Evolutionary conservation across 2,113 vertebrate genomes (phyloP).

Genomic region (Pithys albifrons): DNA sequence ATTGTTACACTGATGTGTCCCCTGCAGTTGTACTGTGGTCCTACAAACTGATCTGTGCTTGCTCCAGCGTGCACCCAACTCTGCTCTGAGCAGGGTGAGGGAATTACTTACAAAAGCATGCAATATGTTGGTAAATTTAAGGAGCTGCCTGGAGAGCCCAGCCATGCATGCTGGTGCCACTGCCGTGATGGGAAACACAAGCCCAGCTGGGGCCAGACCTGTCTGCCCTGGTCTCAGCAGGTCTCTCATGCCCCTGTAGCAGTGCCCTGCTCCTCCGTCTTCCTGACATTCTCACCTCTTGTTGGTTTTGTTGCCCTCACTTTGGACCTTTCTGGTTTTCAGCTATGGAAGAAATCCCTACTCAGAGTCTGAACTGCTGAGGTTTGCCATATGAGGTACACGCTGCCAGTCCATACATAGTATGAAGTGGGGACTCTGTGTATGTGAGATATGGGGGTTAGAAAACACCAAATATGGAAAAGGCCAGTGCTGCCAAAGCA

Average conservation of each 20-base stretch:
- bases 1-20: not conserved
- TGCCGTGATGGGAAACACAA: not conserved
- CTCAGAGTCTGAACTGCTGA: not conserved
- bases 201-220: not conserved
- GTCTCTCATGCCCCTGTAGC: rapidly evolving
- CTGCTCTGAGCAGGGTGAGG: not conserved
- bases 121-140: not conserved
- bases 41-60: not conserved
- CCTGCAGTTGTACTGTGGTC: not conserved
- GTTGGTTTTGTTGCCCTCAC: not conserved
- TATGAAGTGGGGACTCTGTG: not conserved
- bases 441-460: rapidly evolving
- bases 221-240: not conserved
- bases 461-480: not conserved
- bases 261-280: not conserved
- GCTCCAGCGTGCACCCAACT: not conserved
- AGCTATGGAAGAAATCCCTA: not conserved
- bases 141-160: not conserved
- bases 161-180: rapidly evolving
- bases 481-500: not conserved
- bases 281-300: not conserved
- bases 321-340: not conserved
- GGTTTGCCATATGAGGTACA: not conserved
- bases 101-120: not conserved
- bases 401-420: rapidly evolving